Conservation (phyloP, 2,888 invertebrate genomes). For the Megalurothrips usitatus region DNA sequence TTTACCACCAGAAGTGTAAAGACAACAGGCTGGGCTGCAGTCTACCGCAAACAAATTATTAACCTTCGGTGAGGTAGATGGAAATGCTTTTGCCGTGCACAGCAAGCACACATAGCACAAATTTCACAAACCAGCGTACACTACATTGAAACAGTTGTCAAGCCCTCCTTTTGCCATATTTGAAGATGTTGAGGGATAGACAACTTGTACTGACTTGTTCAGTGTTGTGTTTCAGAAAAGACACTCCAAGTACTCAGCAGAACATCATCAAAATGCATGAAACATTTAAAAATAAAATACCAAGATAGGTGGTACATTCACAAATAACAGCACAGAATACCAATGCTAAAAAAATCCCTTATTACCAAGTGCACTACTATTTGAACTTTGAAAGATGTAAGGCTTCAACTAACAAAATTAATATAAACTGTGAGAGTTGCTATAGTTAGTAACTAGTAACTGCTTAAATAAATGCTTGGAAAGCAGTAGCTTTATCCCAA, state of each 20-base stretch:
- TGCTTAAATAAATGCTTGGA: not conserved
- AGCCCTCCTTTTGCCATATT: too few species aligned
- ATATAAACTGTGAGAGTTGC: not conserved
- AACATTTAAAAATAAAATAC: too few species aligned
- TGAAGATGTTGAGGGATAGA: too few species aligned
- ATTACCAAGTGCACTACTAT: not conserved
- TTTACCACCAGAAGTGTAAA: not conserved
- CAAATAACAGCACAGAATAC: too few species aligned
- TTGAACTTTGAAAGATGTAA: not conserved
- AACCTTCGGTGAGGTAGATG: not conserved
- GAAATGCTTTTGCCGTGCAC: not conserved
- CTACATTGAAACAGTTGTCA: not conserved
- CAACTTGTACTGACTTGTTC: not conserved
- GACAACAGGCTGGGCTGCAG: not conserved
- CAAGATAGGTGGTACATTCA: too few species aligned
- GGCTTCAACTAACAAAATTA: not conserved
- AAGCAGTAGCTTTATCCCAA: not conserved
- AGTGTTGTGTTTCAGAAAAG: not conserved
- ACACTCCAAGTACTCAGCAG: not conserved
- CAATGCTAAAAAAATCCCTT: too few species aligned
- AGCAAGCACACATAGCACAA: constrained; percentile 7
- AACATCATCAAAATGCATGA: not conserved
- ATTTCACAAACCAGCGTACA: not conserved
- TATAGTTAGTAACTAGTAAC: not conserved
- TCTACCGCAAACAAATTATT: not conserved